Evolutionary conservation across 2,797 vertebrate genomes (phyloP).

Genomic region (Rhinophrynus dorsalis): DNA sequence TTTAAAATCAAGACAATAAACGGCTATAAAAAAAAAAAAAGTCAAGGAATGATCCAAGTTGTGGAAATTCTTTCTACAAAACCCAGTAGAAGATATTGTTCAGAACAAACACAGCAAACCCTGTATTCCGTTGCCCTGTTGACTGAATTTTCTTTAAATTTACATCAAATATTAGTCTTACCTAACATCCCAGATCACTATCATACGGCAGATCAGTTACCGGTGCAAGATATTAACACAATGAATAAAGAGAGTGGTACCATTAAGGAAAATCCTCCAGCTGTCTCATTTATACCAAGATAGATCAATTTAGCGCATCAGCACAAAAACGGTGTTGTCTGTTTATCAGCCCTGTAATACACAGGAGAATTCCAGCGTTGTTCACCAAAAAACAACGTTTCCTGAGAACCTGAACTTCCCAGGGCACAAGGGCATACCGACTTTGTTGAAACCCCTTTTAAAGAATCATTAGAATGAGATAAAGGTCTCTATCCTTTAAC

Average conservation of each 20-base stretch:
- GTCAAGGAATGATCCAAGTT: background rate
- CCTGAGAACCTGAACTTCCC: constrained; percentile 59
- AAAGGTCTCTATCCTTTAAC: constrained; percentile 50
- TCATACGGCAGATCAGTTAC: constrained; percentile 36
- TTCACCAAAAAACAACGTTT: constrained; percentile 45
- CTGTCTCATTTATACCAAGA: constrained; percentile 42
- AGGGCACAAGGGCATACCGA: constrained; percentile 49
- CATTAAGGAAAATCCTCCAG: constrained; percentile 32
- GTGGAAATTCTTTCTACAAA: background rate
- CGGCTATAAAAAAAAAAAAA: no score
- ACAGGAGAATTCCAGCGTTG: constrained; percentile 47
- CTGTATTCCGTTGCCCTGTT: background rate
- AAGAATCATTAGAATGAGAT: constrained; percentile 57
- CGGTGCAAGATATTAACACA: constrained; percentile 38
- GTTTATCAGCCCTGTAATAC: constrained; percentile 51
- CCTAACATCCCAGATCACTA: constrained; percentile 44
- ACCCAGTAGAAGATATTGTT: background rate
- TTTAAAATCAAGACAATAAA: background rate
- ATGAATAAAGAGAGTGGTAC: constrained; percentile 9
- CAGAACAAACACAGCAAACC: constrained; percentile 15
- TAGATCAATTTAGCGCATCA: constrained; percentile 16
- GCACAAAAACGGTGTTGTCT: constrained; percentile 52
- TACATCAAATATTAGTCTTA: constrained; percentile 50
- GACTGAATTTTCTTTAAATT: constrained; percentile 29
- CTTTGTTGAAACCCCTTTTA: constrained; percentile 51